Percentiles rank a stretch among this genome's conserved stretches.
These are phyloP conservation scores for Euschistus heros DNA, from an alignment of 1,140 invertebrate genomes.

Conservation along the genomic window DNA sequence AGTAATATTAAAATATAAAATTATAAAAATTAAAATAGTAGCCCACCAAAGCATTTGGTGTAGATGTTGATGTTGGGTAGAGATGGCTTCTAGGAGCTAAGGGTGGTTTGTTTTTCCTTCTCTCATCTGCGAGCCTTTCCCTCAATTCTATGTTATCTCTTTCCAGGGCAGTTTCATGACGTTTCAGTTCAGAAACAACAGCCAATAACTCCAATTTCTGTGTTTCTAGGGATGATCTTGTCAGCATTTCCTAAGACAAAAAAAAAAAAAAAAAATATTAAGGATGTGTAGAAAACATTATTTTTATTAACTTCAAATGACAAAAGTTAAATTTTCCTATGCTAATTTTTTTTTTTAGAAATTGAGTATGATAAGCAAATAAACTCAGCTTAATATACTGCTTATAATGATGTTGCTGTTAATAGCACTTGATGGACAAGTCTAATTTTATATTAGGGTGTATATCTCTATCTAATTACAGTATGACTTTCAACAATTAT, in stretches of 20 bases:
- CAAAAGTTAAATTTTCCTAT: no score
- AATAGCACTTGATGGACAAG: no score
- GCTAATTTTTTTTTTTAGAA: no score
- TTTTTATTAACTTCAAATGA: no score
- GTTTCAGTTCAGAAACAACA: constrained; percentile 78
- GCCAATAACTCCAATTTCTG: constrained; percentile 87
- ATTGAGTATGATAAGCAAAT: no score
- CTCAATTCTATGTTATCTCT: constrained; percentile 67
- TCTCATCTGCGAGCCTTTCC: constrained; percentile 35
- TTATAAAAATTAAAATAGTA: background rate
- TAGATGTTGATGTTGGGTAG: constrained; percentile 32
- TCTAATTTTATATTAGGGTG: no score
- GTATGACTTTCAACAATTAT: no score
- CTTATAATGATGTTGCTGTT: no score
- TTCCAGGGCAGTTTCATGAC: constrained; percentile 70
- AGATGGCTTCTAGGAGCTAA: constrained; percentile 35
- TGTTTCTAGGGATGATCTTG: constrained; percentile 76
- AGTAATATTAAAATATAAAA: background rate
- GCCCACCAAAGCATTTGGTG: constrained; percentile 27
- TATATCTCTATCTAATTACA: no score
- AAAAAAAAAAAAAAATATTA: constrained; percentile 26
- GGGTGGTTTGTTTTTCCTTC: constrained; percentile 38
- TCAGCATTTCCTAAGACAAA: constrained; percentile 61
- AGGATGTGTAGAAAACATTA: background rate
- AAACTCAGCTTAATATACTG: no score